Percentiles rank a stretch among this genome's conserved stretches.
phyloP scores from a whole-genome alignment of 2,113 vertebrate species.

The Ophthalmolycus amberensis region DNA sequence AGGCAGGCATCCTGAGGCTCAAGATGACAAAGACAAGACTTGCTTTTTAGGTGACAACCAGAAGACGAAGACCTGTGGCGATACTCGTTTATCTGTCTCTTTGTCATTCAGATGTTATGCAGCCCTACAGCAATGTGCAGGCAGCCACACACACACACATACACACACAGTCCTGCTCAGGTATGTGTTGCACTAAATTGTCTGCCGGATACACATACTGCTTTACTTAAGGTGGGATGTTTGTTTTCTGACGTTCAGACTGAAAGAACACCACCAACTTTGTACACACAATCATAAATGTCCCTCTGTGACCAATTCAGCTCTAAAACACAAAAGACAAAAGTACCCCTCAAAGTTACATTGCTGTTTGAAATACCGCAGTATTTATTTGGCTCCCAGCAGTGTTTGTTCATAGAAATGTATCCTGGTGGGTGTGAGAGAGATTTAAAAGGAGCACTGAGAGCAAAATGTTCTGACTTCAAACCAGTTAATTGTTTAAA shows the following conservation, averaged over 20 bases:
- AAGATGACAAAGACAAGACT: constrained; percentile 14
- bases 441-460: background rate
- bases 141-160: background rate
- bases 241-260: background rate
- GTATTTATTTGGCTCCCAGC: background rate
- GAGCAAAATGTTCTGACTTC: background rate
- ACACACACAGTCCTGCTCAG: background rate
- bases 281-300: background rate
- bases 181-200: constrained; percentile 10
- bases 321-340: background rate
- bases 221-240: background rate
- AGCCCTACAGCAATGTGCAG: constrained; percentile 12
- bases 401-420: background rate
- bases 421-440: no score
- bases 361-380: background rate
- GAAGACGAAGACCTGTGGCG: constrained; percentile 8
- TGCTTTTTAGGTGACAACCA: constrained; percentile 15
- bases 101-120: constrained; percentile 35
- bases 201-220: background rate
- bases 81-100: constrained; percentile 5
- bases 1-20: constrained; percentile 30
- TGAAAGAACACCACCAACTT: background rate
- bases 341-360: background rate
- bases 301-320: background rate
- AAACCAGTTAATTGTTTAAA: background rate